A percentile compares a stretch with the other conserved stretches of the same genome.
Conservation (phyloP, 2,888 invertebrate genomes). For the Agrochola litura region DNA sequence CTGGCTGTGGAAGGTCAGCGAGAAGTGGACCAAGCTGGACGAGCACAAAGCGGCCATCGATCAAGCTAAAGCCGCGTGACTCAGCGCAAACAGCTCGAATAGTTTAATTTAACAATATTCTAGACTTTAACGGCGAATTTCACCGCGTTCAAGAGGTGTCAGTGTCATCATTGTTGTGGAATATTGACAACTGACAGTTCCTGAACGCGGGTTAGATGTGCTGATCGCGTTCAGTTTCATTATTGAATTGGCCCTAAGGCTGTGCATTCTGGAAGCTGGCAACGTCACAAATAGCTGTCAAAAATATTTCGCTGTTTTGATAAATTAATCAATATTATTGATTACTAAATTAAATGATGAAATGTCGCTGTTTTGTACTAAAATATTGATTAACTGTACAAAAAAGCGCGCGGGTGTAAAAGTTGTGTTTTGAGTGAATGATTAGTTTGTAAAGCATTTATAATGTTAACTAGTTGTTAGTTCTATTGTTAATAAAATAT, state of each 20-base stretch:
- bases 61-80: slow-evolving; percentile 68
- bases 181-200: too few species aligned
- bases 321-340: background rate
- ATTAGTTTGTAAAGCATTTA: slow-evolving; percentile 68
- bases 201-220: too few species aligned
- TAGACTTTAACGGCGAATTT: background rate
- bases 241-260: too few species aligned
- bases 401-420: too few species aligned
- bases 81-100: slow-evolving; percentile 28
- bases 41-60: slow-evolving; percentile 72
- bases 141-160: too few species aligned
- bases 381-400: background rate
- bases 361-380: background rate
- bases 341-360: background rate
- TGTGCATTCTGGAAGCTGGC: background rate
- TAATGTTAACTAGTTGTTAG: slow-evolving; percentile 62
- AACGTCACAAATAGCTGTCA: background rate
- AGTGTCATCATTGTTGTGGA: too few species aligned
- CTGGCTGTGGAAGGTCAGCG: slow-evolving; percentile 95
- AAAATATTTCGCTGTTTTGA: background rate
- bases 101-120: slow-evolving; percentile 6
- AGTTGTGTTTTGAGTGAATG: slow-evolving; percentile 26
- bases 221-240: too few species aligned
- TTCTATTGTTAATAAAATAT: slow-evolving; percentile 56
- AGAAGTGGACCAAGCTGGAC: slow-evolving; percentile 93